Base-by-base conservation (phyloP, 1,140 invertebrate species). In the Musca domestica region DNA sequence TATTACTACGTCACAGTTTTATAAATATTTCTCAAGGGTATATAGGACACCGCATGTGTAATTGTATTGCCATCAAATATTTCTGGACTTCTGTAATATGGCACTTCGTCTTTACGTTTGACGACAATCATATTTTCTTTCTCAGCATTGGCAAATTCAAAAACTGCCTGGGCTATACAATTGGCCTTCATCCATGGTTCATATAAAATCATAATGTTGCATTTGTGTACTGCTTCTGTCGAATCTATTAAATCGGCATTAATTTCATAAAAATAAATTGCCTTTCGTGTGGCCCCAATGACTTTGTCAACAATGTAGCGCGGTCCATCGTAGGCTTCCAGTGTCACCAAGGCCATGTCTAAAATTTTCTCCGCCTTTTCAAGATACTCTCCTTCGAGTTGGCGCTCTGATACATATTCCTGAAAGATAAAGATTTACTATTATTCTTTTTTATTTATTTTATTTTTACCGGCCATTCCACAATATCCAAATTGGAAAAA, bases 151-250 rank as follows among this genome's bases (percentile, higher is more conserved):
- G 20, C 6, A 61, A 61, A 61, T 61, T 34, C 27, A 20, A 61
- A 41, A 1, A 17, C 15, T 9, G 56, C 56, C 6, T 19, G 27
- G 14, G 56, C 56, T 12, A 61, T 61, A 20, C 56, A 34, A 61
- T 61, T 61, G 0, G 56, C 56, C 19, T 61, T 61, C 56, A 61
- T 61, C 56, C 56, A 61, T 12, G 56, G 56, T 34, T 61, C 56
- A 34, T 61, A 19, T 61, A 61, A 20, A 19, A 61, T 61, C n/a
- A 15, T 61, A 12, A 20, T 6, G 7, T 41, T 17, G 3, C 56
- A 61, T 19, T 34, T 19, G 1, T 17, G 10, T 12, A 41, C 34
- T 14, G 7, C 7, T 17, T 30, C 27, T 0, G 17, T 7, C 6
- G 56, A 0, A 61, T 61, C 56, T 4, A 41, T 20, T 25, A 61